These are phyloP conservation scores for Felis chaus DNA, from an alignment of 2,113 vertebrate species.

Conservation along the genomic window DNA sequence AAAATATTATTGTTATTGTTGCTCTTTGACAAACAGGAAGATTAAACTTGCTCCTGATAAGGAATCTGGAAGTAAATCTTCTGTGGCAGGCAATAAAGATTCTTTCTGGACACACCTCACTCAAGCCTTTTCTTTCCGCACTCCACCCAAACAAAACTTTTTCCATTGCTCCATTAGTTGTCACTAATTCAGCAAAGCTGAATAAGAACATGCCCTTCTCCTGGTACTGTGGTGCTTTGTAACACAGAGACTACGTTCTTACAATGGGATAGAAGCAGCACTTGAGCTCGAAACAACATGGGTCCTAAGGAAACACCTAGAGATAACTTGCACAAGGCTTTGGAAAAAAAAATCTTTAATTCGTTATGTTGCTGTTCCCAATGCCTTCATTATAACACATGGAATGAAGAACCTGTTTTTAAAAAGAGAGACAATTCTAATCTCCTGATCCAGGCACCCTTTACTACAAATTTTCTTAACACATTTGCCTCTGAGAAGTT, in stretches of 20 bases:
- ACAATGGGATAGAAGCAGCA: background rate
- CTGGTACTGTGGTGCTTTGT: background rate
- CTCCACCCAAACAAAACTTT: background rate
- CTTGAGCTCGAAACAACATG: background rate
- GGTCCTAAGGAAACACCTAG: background rate
- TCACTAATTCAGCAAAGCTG: background rate
- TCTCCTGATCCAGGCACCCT: constrained; percentile 48
- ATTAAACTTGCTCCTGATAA: background rate
- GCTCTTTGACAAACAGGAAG: background rate
- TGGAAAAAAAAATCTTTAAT: background rate
- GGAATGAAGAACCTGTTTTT: background rate
- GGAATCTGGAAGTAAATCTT: background rate
- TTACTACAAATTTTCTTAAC: constrained; percentile 33
- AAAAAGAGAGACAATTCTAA: constrained; percentile 46
- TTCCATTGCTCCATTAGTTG: background rate
- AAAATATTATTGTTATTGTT: constrained; percentile 13
- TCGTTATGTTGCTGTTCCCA: background rate
- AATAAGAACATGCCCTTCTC: background rate
- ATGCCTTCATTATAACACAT: background rate
- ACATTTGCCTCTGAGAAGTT: constrained; percentile 55
- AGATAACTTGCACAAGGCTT: background rate
- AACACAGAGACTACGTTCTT: background rate
- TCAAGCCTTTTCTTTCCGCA: background rate
- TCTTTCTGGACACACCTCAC: background rate
- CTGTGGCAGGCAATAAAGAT: background rate